phyloP scores from a whole-genome alignment of 1,140 invertebrate species.

The Drosophila nigromelanica region DNA sequence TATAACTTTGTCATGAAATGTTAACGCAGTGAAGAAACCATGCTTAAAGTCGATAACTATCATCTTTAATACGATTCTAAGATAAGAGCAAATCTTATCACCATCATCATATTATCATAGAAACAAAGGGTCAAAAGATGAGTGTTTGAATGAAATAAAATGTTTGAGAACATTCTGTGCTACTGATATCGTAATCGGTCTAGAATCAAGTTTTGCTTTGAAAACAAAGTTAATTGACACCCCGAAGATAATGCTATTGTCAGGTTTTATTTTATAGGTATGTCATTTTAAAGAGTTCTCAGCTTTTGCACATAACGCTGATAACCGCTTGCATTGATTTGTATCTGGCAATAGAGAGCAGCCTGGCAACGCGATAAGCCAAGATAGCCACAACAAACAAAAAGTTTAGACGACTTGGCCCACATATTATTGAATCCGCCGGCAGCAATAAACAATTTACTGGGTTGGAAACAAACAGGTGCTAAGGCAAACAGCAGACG shows the following conservation, averaged over 20 bases:
- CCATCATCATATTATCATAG: too few relatives aligned
- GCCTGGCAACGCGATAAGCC: constrained; percentile 59
- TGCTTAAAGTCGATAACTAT: too few relatives aligned
- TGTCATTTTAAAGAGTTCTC: background rate
- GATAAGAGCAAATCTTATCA: too few relatives aligned
- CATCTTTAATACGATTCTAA: too few relatives aligned
- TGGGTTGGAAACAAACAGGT: constrained; percentile 63
- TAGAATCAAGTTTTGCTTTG: too few relatives aligned
- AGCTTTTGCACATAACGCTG: too few relatives aligned
- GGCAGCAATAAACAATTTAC: constrained; percentile 54
- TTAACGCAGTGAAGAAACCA: background rate
- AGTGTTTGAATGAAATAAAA: too few relatives aligned
- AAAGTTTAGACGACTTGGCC: constrained; percentile 13
- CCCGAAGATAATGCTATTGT: background rate
- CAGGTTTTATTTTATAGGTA: too few relatives aligned
- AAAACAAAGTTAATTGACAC: too few relatives aligned
- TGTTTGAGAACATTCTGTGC: too few relatives aligned
- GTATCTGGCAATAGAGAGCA: constrained; percentile 50
- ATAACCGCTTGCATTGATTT: constrained; percentile 56
- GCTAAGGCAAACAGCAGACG: constrained; percentile 22
- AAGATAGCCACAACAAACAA: constrained; percentile 48
- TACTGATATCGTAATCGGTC: too few relatives aligned
- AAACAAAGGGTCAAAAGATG: too few relatives aligned
- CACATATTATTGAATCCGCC: constrained; percentile 9
- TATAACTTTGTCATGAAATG: background rate